Evolutionary conservation across 2,888 invertebrate genomes (phyloP).

Genomic region (Epinotia bilunana): DNA sequence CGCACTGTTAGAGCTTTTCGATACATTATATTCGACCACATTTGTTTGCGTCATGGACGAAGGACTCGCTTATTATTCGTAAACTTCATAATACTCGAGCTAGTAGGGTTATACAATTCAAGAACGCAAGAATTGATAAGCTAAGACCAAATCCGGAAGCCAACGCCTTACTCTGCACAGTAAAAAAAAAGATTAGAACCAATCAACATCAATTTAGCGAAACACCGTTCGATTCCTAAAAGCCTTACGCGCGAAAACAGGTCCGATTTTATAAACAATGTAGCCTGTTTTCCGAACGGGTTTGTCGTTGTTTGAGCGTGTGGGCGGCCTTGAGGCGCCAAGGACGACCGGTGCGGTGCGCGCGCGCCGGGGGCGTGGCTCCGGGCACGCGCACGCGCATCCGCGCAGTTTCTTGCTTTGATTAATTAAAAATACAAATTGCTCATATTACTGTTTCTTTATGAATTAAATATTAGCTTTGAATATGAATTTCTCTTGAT

Average conservation of each 20-base stretch:
- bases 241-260: constrained; percentile 26
- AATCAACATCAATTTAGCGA: constrained; percentile 10
- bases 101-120: not conserved
- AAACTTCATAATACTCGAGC: not conserved
- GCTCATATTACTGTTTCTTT: constrained; percentile 30
- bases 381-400: constrained; percentile 54
- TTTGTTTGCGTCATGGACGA: no score
- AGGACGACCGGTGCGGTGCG: constrained; percentile 62
- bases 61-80: not conserved
- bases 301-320: constrained; percentile 64
- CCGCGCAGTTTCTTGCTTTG: constrained; percentile 50
- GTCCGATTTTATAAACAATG: constrained; percentile 42
- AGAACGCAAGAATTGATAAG: not conserved
- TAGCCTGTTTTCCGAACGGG: constrained; percentile 57
- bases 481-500: not conserved
- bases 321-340: constrained; percentile 78
- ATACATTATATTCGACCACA: no score
- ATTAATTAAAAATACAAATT: constrained; percentile 35
- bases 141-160: not conserved
- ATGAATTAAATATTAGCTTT: constrained; percentile 33
- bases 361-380: constrained; percentile 65
- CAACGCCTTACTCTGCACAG: not conserved
- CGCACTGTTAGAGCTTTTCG: not conserved
- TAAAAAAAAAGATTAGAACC: not conserved
- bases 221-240: constrained; percentile 38